phyloP scores from a whole-genome alignment of 2,888 invertebrate genomes.

The Ectemnius lituratus region DNA sequence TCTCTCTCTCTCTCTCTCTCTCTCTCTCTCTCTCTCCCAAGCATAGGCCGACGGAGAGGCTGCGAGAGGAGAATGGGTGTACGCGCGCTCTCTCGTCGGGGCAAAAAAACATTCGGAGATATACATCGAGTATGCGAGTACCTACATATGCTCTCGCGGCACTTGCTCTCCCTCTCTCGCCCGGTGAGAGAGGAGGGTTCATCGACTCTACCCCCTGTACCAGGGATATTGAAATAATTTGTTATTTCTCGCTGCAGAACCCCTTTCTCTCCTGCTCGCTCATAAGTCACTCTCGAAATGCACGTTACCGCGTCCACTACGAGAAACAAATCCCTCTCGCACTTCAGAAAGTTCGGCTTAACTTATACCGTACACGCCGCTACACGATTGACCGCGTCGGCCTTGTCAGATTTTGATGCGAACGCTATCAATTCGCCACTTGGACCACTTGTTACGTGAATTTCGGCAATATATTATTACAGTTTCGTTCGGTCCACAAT shows the following conservation, averaged over 20 bases:
- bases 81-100: too few species aligned
- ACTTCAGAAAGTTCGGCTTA: slow-evolving; percentile 3
- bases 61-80: slow-evolving; percentile 6
- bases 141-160: slow-evolving; percentile 61
- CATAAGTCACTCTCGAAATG: slow-evolving; percentile 53
- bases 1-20: slow-evolving; percentile 41
- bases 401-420: too few species aligned
- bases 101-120: slow-evolving; percentile 45
- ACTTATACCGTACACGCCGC: too few species aligned
- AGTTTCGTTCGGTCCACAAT: too few species aligned
- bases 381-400: too few species aligned
- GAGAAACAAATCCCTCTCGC: slow-evolving; percentile 24
- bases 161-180: slow-evolving; percentile 24
- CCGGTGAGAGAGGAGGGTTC: background rate
- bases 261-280: slow-evolving; percentile 38
- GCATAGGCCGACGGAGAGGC: background rate
- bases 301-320: slow-evolving; percentile 35
- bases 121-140: slow-evolving; percentile 30
- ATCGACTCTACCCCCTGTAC: slow-evolving; percentile 34
- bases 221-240: slow-evolving; percentile 62
- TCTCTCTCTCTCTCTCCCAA: slow-evolving; percentile 20
- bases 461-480: too few species aligned
- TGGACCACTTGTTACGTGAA: too few species aligned
- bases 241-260: slow-evolving; percentile 59
- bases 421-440: too few species aligned